Base-by-base conservation (phyloP, 2,113 vertebrate genomes). In the Prionailurus bengalensis region DNA sequence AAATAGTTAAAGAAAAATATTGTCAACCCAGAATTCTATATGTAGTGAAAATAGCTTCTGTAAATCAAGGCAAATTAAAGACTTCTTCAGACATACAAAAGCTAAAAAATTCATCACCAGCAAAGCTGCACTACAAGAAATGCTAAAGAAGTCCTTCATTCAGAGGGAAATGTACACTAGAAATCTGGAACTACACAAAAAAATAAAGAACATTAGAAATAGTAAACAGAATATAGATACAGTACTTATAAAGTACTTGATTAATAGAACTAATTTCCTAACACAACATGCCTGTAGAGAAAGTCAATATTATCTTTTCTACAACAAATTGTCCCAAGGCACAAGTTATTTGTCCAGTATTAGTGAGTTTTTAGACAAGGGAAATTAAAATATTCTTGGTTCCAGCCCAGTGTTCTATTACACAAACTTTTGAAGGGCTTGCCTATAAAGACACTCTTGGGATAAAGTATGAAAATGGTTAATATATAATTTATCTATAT, bases 21-120 rank as follows among this genome's bases (percentile, higher is more conserved):
- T 63, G 16, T 66, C 79, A 96, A 93, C n/a, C n/a, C 53, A 94
- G 61, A 92, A 70, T 92, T 90, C 53, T 36, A 79, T 17, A 83
- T 15, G 15, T 81, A 93, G 31, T 78, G 74, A 97, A 95, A 86
- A 78, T 1, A 82, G 53, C 27, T 68, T 94, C 33, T 31, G 68
- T 89, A 94, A 95, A 68, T 90, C 48, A 94, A 93, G n/a, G 65
- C 58, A 91, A 89, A 63, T 45, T 97, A 87, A 91, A 92, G 14
- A 92, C 36, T 83, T 91, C 23, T 96, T 91, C 65, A 96, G 39
- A 80, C 55, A 93, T 25, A 90, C 39, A 82, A 87, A 87, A 76
- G 61, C 51, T 71, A 70, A 89, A 92, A 45, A 61, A 90, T 84
- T 87, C 45, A 96, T 33, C 33, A 79, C 17, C 63, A 96, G 78